Evolutionary conservation across 1,140 invertebrate genomes (phyloP), one percentile per base, ranked within the genome.

Genomic region (Scaptomyza graminum): DNA sequence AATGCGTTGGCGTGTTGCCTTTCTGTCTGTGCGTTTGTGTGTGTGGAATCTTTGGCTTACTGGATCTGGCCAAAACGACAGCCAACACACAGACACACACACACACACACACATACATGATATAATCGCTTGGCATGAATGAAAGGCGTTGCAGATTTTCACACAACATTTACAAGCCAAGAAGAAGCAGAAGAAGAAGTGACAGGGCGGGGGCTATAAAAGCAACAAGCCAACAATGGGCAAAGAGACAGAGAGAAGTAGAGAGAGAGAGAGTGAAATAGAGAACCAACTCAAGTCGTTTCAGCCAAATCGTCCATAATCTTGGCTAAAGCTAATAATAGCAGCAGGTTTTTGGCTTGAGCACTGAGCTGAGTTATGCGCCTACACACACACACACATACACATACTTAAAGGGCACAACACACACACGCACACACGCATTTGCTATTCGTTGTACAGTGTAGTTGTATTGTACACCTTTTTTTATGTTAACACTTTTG

Each of bases 321-420:
- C 81, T 85, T 84, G 82, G 80, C 80, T 84, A 74, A 80, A 70
- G 81, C 81, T 84, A 84, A 84, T 84, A 84, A 85, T 87, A 87
- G 81, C 82, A 85, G 82, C 81, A 85, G 81, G 82, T 85, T 85
- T 85, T 76, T 74, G 76, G 78, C 67, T 63, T 69, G 81, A 51
- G 67, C 80, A 51, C 76, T n/a, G 56, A 68, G 50, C 56, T 55
- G 52, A 72, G 69, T 61, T 72, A 62, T 73, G 70, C 70, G 65
- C 64, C 70, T 72, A 84, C 75, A 66, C 74, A 66, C 68, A 67
- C 51, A 55, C 49, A 52, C 25, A 43, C 51, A 75, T 55, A 61
- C 12, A 41, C n/a, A 34, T 8, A 41, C 37, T 39, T 41, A 87
- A 71, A 87, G 80, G 82, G 83, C 74, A 72, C 52, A 54, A 34